Evolutionary conservation across 1,140 invertebrate genomes (phyloP), one percentile per base, ranked within the genome.

Genomic region (Aphaenogaster rudis): DNA sequence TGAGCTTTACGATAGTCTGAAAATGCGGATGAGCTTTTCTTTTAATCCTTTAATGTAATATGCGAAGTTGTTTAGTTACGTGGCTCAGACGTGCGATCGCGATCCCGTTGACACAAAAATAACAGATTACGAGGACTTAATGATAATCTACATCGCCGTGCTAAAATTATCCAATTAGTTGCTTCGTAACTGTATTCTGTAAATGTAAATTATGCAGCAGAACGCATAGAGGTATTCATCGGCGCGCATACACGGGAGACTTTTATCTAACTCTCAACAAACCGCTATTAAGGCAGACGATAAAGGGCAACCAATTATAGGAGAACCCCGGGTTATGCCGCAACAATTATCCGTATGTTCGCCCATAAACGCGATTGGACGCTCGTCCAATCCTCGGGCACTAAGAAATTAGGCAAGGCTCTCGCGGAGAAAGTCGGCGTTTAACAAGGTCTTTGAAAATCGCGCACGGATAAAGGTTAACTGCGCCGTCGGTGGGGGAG

Each of bases 401-500:
- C 50, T 77, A 50, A 78, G 64, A 81, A 90, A 91, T 91, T 88
- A 80, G 88, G 76, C 77, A 85, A 86, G 69, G 33, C 85, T 52
- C 66, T 48, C 64, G 52, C 69, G 66, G 87, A 86, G 89, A 91
- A 91, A 88, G 90, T 86, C 57, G 45, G 42, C 86, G 63, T 80
- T 57, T 79, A 88, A 86, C 81, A 78, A 91, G 90, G 87, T 61
- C 21, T 86, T 86, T 88, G 88, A 91, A 91, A 90, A 90, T 86
- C 88, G 86, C 88, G 63, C 57, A 72, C 42, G 81, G 64, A 90
- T 90, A 91, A 91, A 91, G 90, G 90, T 91, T 87, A 91, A 89
- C 90, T 50, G 79, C 84, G 15, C 33, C 48, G 71, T 17, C 63
- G 80, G 45, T 28, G 67, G 52, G 63, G 74, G 36, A 67, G 64